Conservation (phyloP, 1,140 invertebrate genomes). For the Papilio glaucus region DNA sequence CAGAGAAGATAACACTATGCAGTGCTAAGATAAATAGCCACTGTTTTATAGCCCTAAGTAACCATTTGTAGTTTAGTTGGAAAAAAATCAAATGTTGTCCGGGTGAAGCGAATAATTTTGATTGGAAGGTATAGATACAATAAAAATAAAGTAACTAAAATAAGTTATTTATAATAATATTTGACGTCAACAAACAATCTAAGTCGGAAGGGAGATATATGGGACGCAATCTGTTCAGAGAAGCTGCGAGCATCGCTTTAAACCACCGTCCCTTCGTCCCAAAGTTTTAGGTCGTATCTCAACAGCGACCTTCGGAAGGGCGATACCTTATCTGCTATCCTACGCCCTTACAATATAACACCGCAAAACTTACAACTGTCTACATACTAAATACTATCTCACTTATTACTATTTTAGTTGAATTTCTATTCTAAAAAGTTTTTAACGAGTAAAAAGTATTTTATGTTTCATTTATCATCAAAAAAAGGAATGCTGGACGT, state of each 20-base stretch:
- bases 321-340: conserved; percentile 40
- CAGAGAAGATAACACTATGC: too few relatives aligned
- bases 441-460: background rate
- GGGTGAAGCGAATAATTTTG: too few relatives aligned
- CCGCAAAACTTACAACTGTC: conserved; percentile 29
- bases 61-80: too few relatives aligned
- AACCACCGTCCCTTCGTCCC: conserved; percentile 50
- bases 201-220: conserved; percentile 39
- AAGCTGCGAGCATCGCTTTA: conserved; percentile 53
- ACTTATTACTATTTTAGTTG: too few relatives aligned
- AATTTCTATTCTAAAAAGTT: too few relatives aligned
- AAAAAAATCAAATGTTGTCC: too few relatives aligned
- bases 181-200: conserved; percentile 36
- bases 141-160: background rate
- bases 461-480: too few relatives aligned
- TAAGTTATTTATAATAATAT: conserved; percentile 25
- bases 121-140: too few relatives aligned
- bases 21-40: too few relatives aligned
- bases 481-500: too few relatives aligned
- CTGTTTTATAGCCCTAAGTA: too few relatives aligned
- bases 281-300: conserved; percentile 52
- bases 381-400: background rate
- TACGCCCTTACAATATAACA: conserved; percentile 26
- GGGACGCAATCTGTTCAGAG: conserved; percentile 56
- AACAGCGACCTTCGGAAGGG: conserved; percentile 30